Conservation (phyloP, 2,888 invertebrate genomes). For the Hydrotaea cyrtoneurina region DNA sequence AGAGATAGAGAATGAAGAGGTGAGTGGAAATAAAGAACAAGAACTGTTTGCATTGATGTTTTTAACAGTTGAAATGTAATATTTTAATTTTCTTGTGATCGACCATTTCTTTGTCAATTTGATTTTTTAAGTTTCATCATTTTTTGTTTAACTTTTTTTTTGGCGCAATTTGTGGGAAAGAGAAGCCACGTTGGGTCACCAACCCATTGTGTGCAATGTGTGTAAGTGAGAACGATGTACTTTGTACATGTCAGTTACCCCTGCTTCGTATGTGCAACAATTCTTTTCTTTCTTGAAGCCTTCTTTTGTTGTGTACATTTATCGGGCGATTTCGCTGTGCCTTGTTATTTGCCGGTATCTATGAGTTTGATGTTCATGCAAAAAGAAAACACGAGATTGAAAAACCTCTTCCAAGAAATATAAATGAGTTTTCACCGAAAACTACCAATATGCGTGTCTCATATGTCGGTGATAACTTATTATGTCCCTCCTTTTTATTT, state of each 20-base stretch:
- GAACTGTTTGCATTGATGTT: constrained; percentile 72
- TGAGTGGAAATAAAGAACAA: neutral
- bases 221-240: constrained; percentile 37
- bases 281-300: constrained; percentile 36
- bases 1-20: too few species aligned
- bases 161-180: constrained; percentile 73
- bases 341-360: constrained; percentile 49
- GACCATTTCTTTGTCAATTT: neutral
- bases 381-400: neutral
- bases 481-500: too few species aligned
- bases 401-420: neutral
- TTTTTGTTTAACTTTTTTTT: constrained; percentile 73
- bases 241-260: neutral
- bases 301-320: constrained; percentile 55
- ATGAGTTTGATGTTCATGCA: neutral
- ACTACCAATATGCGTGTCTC: too few species aligned
- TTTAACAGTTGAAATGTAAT: constrained; percentile 75
- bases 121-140: neutral
- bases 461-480: too few species aligned
- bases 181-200: neutral
- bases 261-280: constrained; percentile 57
- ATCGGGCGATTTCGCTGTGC: constrained; percentile 26
- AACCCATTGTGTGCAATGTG: neutral
- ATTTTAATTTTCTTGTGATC: constrained; percentile 31
- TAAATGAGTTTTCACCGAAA: neutral